A percentile compares a stretch with the other conserved stretches of the same genome.
phyloP scores from a whole-genome alignment of 2,888 invertebrate genomes.

The Folsomia candida region DNA sequence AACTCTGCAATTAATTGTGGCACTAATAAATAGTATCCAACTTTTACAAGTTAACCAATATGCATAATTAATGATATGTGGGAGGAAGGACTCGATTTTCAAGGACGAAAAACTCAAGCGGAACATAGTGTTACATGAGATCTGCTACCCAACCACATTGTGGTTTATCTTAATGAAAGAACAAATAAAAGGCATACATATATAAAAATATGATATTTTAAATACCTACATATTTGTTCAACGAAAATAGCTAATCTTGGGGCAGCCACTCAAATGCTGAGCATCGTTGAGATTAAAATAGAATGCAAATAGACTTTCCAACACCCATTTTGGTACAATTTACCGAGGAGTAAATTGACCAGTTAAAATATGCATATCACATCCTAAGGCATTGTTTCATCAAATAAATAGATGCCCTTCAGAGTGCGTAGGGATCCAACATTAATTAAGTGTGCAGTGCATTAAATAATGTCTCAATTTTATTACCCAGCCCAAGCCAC shows the following conservation, averaged over 20 bases:
- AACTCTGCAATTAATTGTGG: background rate
- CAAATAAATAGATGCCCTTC: background rate
- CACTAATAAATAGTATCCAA: background rate
- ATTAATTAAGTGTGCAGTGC: background rate
- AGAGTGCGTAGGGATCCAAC: background rate
- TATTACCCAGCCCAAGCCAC: background rate
- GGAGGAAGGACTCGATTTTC: background rate
- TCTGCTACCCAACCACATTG: background rate
- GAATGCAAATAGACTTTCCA: background rate
- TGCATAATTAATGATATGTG: background rate
- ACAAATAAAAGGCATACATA: too few relatives aligned
- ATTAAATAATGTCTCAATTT: too few relatives aligned
- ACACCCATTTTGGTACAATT: background rate
- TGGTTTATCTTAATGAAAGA: too few relatives aligned
- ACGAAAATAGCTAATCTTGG: too few relatives aligned
- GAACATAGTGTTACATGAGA: too few relatives aligned
- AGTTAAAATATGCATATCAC: background rate
- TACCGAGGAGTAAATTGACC: background rate
- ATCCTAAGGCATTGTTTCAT: background rate
- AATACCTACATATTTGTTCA: too few relatives aligned
- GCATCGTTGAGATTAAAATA: background rate
- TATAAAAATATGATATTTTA: too few relatives aligned
- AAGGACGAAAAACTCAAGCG: background rate
- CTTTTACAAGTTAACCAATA: background rate
- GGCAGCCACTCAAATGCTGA: too few relatives aligned